phyloP scores from a whole-genome alignment of 1,140 invertebrate species.

The Zaprionus taronus region DNA sequence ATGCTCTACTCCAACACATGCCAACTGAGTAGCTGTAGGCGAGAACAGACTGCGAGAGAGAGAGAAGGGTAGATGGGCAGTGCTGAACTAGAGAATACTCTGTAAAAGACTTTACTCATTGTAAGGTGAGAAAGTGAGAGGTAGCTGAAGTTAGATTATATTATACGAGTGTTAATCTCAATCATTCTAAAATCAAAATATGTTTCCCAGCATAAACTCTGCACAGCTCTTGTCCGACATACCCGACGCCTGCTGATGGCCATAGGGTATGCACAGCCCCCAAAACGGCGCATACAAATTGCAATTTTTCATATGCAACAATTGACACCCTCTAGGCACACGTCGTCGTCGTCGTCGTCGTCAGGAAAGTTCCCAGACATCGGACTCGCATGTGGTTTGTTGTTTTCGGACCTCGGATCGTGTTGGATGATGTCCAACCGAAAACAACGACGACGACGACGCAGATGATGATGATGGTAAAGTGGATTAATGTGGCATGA shows the following conservation, averaged over 20 bases:
- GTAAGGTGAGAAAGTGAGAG: not conserved
- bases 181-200: no score
- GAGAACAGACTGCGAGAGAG: slow-evolving; percentile 8
- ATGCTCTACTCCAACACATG: slow-evolving; percentile 63
- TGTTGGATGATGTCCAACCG: slow-evolving; percentile 49
- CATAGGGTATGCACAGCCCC: slow-evolving; percentile 38
- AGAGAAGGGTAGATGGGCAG: not conserved
- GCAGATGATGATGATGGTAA: slow-evolving; percentile 77
- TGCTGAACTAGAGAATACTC: not conserved
- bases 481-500: slow-evolving; percentile 83
- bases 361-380: slow-evolving; percentile 72
- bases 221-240: not conserved
- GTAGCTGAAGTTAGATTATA: not conserved
- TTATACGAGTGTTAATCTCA: not conserved
- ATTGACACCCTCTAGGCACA: slow-evolving; percentile 82
- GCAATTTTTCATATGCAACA: slow-evolving; percentile 79
- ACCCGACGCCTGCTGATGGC: slow-evolving; percentile 6
- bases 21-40: slow-evolving; percentile 23
- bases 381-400: slow-evolving; percentile 11
- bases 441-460: slow-evolving; percentile 30
- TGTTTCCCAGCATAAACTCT: not conserved
- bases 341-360: slow-evolving; percentile 62
- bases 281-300: slow-evolving; percentile 71
- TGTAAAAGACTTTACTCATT: not conserved
- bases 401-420: slow-evolving; percentile 39